Percentiles rank a stretch among this genome's conserved stretches.
These are phyloP conservation scores for Helicoverpa assulta DNA, from an alignment of 2,888 invertebrate species.

Conservation along the genomic window DNA sequence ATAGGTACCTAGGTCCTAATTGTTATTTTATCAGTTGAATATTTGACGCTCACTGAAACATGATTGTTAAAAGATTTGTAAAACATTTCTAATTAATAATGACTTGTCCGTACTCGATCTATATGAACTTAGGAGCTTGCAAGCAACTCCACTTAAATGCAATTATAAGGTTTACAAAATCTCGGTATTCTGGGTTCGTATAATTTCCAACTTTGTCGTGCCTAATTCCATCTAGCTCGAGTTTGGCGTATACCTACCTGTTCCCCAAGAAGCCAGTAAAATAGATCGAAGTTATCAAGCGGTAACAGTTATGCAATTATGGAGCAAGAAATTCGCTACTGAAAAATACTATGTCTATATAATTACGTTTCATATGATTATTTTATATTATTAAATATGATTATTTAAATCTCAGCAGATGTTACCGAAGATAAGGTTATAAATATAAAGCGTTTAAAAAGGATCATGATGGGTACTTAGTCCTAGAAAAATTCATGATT, in stretches of 20 bases:
- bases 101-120: conserved; percentile 38
- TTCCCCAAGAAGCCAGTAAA: conserved; percentile 46
- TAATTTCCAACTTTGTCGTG: not conserved
- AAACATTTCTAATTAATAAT: conserved; percentile 50
- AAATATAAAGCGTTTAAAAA: conserved; percentile 19
- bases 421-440: conserved; percentile 21
- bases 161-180: not conserved
- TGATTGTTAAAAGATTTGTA: conserved; percentile 29
- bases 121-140: conserved; percentile 27
- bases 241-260: conserved; percentile 50
- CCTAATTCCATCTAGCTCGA: conserved; percentile 40
- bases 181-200: not conserved
- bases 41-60: not conserved
- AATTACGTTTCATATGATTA: conserved; percentile 48
- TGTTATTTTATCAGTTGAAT: conserved; percentile 1
- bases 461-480: not conserved
- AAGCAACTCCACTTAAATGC: not conserved
- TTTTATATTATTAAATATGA: conserved; percentile 49
- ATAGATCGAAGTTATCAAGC: conserved; percentile 43
- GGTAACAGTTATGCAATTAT: conserved; percentile 43
- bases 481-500: conserved; percentile 6
- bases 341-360: conserved; percentile 60
- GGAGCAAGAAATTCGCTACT: conserved; percentile 58
- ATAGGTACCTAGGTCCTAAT: conserved; percentile 28
- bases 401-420: conserved; percentile 46